Conservation (phyloP, 2,888 invertebrate species). For the Hemaris fuciformis region DNA sequence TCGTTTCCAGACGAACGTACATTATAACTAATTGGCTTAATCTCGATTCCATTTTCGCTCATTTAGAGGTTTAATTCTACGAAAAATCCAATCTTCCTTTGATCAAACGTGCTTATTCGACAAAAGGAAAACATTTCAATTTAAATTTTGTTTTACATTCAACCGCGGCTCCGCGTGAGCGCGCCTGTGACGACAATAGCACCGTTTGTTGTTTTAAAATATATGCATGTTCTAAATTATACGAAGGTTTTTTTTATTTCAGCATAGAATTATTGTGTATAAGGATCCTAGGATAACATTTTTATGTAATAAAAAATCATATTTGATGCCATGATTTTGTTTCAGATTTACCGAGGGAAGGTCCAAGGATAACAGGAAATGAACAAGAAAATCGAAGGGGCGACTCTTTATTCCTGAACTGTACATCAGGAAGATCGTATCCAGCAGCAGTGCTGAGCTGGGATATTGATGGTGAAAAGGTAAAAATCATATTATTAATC, state of each 20-base stretch:
- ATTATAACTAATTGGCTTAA: neutral
- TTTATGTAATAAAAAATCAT: too few species aligned
- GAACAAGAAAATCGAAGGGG: conserved; percentile 88
- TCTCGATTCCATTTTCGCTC: neutral
- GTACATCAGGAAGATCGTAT: conserved; percentile 88
- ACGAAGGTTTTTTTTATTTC: neutral
- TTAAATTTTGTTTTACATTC: conserved; percentile 27
- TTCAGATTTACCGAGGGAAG: conserved; percentile 86
- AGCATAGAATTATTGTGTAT: too few species aligned
- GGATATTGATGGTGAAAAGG: conserved; percentile 90
- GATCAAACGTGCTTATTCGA: conserved; percentile 20
- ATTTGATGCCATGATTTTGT: too few species aligned
- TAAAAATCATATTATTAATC: conserved; percentile 39
- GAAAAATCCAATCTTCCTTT: conserved; percentile 24
- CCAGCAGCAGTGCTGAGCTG: conserved; percentile 88
- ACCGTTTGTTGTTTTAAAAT: conserved; percentile 12
- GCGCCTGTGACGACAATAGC: conserved; percentile 16
- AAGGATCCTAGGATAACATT: too few species aligned
- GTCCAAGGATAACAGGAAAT: conserved; percentile 88
- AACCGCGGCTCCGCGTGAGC: conserved; percentile 15
- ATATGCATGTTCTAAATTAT: neutral
- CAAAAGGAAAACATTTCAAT: conserved; percentile 29
- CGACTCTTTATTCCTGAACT: conserved; percentile 87
- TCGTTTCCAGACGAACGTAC: neutral
- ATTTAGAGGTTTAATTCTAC: conserved; percentile 24